A percentile compares a stretch with the other conserved stretches of the same genome.
Conservation (phyloP, 2,888 invertebrate species). For the Spatulosminthurus flaviceps region DNA sequence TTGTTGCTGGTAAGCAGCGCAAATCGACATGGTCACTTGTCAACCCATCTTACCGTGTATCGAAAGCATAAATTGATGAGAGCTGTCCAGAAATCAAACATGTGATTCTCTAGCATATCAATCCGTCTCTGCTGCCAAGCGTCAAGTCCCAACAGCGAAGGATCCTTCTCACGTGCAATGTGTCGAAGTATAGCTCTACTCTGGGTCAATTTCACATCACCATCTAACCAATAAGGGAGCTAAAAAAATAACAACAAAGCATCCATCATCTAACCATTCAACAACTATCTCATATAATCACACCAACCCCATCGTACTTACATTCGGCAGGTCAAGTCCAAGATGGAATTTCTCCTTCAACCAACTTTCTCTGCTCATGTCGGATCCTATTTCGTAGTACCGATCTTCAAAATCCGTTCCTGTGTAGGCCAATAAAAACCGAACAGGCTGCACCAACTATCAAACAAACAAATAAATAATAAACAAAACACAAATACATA, state of each 20-base stretch:
- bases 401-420: conserved; percentile 67
- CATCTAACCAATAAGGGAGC: conserved; percentile 67
- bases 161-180: conserved; percentile 66
- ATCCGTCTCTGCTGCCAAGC: conserved; percentile 65
- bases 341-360: conserved; percentile 63
- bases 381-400: conserved; percentile 66
- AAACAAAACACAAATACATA: conserved; percentile 11
- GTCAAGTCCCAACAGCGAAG: conserved; percentile 65
- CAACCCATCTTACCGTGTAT: conserved; percentile 37
- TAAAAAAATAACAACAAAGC: neutral
- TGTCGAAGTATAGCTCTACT: conserved; percentile 67
- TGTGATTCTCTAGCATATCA: conserved; percentile 66
- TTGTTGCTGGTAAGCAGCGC: too few species aligned
- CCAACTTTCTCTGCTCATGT: conserved; percentile 66
- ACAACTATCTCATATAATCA: too few species aligned
- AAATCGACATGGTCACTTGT: neutral
- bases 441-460: conserved; percentile 64
- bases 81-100: conserved; percentile 66
- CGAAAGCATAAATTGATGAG: conserved; percentile 66
- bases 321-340: conserved; percentile 66
- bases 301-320: too few species aligned
- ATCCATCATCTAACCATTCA: too few species aligned
- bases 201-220: conserved; percentile 66
- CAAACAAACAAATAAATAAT: neutral
- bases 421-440: conserved; percentile 66